Base-by-base conservation (phyloP, 2,113 vertebrate genomes). In the Cariama cristata region DNA sequence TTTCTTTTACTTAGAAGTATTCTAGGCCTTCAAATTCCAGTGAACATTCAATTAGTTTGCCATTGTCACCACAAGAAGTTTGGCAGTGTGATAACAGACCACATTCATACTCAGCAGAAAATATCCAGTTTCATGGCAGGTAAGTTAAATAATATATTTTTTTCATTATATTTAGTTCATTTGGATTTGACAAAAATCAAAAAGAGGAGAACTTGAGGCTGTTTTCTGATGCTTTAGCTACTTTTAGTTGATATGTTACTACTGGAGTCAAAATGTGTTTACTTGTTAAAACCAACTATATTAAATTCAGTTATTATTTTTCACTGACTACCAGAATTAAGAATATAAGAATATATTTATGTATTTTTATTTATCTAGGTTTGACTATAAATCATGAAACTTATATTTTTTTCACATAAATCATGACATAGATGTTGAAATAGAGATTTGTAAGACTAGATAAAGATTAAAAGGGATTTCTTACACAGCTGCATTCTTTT, bases 61-160 rank as follows among this genome's bases (percentile, higher is more conserved):
- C 64, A 58, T 71, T 80, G 94, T 96, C 79, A 62, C 97, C 98
- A 35, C 97, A 97, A 80, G 98, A 98, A 94, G 98, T 98, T 89
- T 99, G 99, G 98, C 83, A 92, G 28, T 89, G 79, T 86, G 79
- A 95, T 98, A 90, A 97, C 62, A 95, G 89, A 92, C 77, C 97
- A 93, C 86, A 96, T 75, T 49, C 63, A 50, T 83, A 86, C 74
- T 98, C 96, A 49, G 85, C 86, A 55, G 95, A 97, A 97, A 96
- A 92, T 58, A 79, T 55, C 24, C 45, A 85, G 14, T 92, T 79
- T 93, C 95, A 33, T 45, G 93, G 40, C 94, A 98, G 98, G 99
- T 99, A 98, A 98, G 84, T 86, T 62, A 79, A 86, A 69, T 27
- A 26, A 60, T 24, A 12, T 66, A 1, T 59, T 58, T 94, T 91